phyloP scores from a whole-genome alignment of 2,888 invertebrate species.

The Trichogramma evanescens region DNA sequence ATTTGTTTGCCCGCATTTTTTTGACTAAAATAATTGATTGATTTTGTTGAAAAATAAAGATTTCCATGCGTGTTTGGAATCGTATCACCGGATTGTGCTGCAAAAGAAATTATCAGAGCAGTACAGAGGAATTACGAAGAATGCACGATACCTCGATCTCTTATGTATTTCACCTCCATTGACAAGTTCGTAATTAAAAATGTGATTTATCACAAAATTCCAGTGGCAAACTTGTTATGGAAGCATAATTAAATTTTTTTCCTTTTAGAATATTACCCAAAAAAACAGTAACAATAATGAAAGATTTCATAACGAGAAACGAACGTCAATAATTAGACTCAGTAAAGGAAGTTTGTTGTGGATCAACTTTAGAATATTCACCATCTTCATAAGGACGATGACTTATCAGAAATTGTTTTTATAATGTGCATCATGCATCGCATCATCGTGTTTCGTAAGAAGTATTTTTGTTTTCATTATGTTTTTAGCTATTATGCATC shows the following conservation, averaged over 20 bases:
- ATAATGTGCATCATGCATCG: neutral
- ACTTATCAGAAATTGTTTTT: neutral
- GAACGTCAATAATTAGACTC: no score
- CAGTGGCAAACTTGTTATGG: neutral
- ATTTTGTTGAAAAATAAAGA: constrained; percentile 15
- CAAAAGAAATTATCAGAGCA: constrained; percentile 33
- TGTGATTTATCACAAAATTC: neutral
- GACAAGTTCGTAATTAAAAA: constrained; percentile 28
- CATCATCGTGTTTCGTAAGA: neutral
- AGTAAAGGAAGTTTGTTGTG: no score
- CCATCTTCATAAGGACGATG: neutral
- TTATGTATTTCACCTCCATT: constrained; percentile 30
- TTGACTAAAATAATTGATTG: neutral
- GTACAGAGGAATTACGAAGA: constrained; percentile 36
- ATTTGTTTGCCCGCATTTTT: neutral
- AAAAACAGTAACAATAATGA: no score
- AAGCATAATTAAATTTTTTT: no score
- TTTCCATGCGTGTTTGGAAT: constrained; percentile 35
- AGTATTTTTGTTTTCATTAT: neutral
- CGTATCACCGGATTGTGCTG: constrained; percentile 32
- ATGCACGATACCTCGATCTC: constrained; percentile 35
- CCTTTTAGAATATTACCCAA: no score
- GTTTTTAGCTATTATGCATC: neutral
- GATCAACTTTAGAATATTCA: neutral
- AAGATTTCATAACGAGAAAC: no score